Evolutionary conservation across 2,797 vertebrate species (phyloP).

Genomic region (Glossophaga mutica): DNA sequence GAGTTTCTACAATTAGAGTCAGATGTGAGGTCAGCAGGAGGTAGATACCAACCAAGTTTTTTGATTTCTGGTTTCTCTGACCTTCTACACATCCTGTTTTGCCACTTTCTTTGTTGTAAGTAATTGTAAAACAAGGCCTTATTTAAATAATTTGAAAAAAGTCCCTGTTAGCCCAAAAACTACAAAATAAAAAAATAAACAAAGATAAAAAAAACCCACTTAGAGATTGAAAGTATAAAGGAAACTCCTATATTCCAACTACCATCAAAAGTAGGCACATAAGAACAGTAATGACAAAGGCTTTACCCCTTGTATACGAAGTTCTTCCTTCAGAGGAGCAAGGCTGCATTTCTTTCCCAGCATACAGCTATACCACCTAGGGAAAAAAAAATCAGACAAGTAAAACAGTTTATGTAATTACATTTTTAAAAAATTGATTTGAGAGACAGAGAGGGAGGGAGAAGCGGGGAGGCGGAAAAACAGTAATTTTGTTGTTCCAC

Average conservation of each 20-base stretch:
- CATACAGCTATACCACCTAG: slow-evolving; percentile 99
- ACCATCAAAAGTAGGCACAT: neutral
- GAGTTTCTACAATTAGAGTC: neutral
- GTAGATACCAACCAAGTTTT: neutral
- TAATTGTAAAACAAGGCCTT: neutral
- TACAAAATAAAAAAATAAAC: neutral
- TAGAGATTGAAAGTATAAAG: neutral
- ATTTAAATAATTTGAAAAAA: neutral
- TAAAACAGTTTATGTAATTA: neutral
- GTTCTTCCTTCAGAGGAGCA: slow-evolving; percentile 96
- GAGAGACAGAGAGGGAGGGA: neutral
- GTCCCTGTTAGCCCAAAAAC: neutral
- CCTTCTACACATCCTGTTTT: neutral
- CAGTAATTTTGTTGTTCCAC: neutral
- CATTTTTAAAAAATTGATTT: neutral
- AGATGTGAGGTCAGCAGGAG: neutral
- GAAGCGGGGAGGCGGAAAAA: neutral
- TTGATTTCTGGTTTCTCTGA: neutral
- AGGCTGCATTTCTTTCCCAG: slow-evolving; percentile 99
- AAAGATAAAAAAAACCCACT: neutral
- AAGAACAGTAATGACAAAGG: neutral
- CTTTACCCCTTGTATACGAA: slow-evolving; percentile 95
- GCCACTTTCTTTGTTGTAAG: neutral
- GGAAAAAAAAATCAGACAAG: neutral
- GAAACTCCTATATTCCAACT: neutral